Evolutionary conservation across 2,888 invertebrate species (phyloP), one percentile per base, ranked within the genome.

Genomic region (Archips xylosteana): DNA sequence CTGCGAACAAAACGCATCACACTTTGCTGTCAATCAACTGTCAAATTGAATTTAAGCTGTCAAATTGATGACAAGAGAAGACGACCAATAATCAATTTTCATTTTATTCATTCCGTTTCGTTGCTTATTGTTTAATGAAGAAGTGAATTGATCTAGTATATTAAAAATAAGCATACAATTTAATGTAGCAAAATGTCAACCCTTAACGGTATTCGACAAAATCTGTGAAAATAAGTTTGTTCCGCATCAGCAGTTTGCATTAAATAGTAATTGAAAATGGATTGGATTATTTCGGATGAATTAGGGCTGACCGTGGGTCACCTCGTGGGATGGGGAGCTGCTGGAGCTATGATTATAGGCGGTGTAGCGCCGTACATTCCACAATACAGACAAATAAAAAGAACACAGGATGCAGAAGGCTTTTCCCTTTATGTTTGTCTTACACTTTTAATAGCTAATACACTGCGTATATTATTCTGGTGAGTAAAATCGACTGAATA

Each of bases 401-500:
- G 95, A 81, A 97, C 97, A 49, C 97, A 98, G 89, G 98, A 99
- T 95, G 97, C 99, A 15, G 99, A 99, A 82, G 99, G 99, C 12
- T 99, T 99, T 93, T 99, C 99, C 0, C 95, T 99, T 63, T 98
- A 98, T 89, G 99, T 99, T 69, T 99, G 99, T 90, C 95, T 99
- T 80, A 97, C 99, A 36, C 96, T 99, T 71, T 95, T 99, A 65
- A 96, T 99, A 85, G 99, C 99, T 76, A 99, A 99, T 90, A 99
- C 98, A 71, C 95, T 99, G 78, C 96, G 99, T 86, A 99, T 99
- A 87, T 95, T 99, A 84, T 99, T 99, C 95, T 99, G 99, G 99
- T 99, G 95, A 95, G 97, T 95, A 78, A 4, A 81, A 75, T 42
- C 70, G n/a, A 32, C 13, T n/a, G 23, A 59, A 15, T 10, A 59